phyloP scores from a whole-genome alignment of 2,888 invertebrate species.

The Coleophora deauratella region DNA sequence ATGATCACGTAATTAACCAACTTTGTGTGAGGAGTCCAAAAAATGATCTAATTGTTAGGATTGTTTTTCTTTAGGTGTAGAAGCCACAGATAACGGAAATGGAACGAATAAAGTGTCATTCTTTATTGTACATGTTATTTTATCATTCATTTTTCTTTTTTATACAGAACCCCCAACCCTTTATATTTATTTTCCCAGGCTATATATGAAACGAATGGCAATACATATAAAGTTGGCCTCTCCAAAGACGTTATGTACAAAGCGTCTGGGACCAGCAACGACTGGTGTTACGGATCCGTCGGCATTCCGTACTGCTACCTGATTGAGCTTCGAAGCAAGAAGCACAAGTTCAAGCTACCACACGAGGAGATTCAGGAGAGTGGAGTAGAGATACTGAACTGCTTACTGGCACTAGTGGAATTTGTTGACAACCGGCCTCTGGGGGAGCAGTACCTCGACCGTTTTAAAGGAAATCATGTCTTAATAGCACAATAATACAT shows the following conservation, averaged over 20 bases:
- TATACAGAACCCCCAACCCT: background rate
- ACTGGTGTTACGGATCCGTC: slow-evolving; percentile 50
- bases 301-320: slow-evolving; percentile 58
- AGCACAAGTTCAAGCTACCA: slow-evolving; percentile 49
- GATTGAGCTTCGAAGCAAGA: slow-evolving; percentile 51
- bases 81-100: too few species aligned
- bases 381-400: slow-evolving; percentile 44
- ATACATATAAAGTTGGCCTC: slow-evolving; percentile 56
- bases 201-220: slow-evolving; percentile 46
- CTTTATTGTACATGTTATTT: too few species aligned
- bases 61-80: too few species aligned
- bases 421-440: slow-evolving; percentile 38
- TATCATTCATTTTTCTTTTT: too few species aligned
- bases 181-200: slow-evolving; percentile 29
- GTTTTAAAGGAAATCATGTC: too few species aligned
- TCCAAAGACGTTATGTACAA: slow-evolving; percentile 60
- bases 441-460: background rate
- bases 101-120: too few species aligned
- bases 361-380: slow-evolving; percentile 53
- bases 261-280: slow-evolving; percentile 56
- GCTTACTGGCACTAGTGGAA: slow-evolving; percentile 49
- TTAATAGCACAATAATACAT: too few species aligned
- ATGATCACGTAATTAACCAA: too few species aligned
- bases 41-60: too few species aligned
- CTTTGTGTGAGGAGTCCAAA: too few species aligned